Base-by-base conservation (phyloP, 2,888 invertebrate species). In the Arctia plantaginis region DNA sequence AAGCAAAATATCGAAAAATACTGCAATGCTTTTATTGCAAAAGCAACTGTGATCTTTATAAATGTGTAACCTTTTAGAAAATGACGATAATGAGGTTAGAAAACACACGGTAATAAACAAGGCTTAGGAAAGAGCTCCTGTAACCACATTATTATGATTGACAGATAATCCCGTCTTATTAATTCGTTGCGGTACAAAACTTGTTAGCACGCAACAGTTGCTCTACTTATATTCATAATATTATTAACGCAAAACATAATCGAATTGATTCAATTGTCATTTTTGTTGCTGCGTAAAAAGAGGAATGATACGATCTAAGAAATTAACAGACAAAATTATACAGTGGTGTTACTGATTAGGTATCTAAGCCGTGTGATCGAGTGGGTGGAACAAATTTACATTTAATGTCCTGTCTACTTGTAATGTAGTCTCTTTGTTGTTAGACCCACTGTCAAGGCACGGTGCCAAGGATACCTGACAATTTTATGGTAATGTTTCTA, bases 371-470 rank as follows among this genome's bases (percentile, higher is more conserved):
- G 71, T 76, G 75, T 75, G 70, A 73, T 77, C 73, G 83, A 87
- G 92, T 93, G 88, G 93, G 93, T 86, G 89, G 87, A 77, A 84
- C 78, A 77, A 80, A 92, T 93, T 93, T 90, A 85, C 91, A 93
- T 92, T 89, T 91, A 90, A 82, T 85, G 90, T 90, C 81, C 80
- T 89, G 86, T 90, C 85, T 89, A 27, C 59, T 30, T 18, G 59
- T 62, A 89, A 91, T 91, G 89, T 84, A 81, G 76, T 82, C 85
- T 89, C 90, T 92, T 92, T 91, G 90, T 91, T 86, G 87, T 86
- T 88, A 90, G 91, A 92, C 90, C 89, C 91, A 92, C 90, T 94
- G 92, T 91, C 93, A 94, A 94, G 93, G 92, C 89, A 87, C 82
- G 73, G 80, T 87, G 87, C 89, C 92, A 92, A 92, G 90, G 91